Evolutionary conservation across 1,140 invertebrate species (phyloP).

Genomic region (Platorchestia sp.): DNA sequence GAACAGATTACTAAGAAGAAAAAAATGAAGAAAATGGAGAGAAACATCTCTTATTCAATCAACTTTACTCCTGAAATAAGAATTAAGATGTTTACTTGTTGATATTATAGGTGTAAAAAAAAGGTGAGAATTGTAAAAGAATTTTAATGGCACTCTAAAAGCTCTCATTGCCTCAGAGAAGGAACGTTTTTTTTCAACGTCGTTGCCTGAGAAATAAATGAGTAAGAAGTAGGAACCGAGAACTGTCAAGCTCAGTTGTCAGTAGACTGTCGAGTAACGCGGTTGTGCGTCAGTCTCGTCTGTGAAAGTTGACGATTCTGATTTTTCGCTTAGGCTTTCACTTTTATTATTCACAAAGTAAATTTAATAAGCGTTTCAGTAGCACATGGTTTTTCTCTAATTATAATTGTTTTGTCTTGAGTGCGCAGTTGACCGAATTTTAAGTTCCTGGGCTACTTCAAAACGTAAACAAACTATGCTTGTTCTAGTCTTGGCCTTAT

Average conservation of each 20-base stretch:
- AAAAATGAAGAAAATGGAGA: no score
- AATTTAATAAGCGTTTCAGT: not conserved
- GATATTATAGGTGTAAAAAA: no score
- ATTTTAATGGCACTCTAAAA: no score
- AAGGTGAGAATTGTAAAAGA: no score
- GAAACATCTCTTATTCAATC: no score
- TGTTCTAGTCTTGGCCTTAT: not conserved
- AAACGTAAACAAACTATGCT: not conserved
- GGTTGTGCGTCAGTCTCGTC: not conserved
- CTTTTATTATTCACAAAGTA: not conserved
- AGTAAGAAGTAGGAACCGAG: not conserved
- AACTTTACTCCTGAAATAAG: no score
- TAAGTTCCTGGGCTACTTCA: not conserved
- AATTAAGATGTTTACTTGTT: no score
- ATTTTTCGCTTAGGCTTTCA: not conserved
- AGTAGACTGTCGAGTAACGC: not conserved
- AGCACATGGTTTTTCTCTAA: not conserved
- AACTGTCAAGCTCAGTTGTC: not conserved
- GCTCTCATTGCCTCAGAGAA: not conserved
- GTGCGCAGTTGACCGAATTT: not conserved
- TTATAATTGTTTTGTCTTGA: not conserved
- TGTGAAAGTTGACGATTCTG: not conserved
- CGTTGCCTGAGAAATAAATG: not conserved
- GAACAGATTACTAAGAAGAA: no score
- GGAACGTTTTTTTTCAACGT: not conserved